These are phyloP conservation scores for Teinopalpus imperialis DNA, from an alignment of 2,888 invertebrate species.

Conservation along the genomic window DNA sequence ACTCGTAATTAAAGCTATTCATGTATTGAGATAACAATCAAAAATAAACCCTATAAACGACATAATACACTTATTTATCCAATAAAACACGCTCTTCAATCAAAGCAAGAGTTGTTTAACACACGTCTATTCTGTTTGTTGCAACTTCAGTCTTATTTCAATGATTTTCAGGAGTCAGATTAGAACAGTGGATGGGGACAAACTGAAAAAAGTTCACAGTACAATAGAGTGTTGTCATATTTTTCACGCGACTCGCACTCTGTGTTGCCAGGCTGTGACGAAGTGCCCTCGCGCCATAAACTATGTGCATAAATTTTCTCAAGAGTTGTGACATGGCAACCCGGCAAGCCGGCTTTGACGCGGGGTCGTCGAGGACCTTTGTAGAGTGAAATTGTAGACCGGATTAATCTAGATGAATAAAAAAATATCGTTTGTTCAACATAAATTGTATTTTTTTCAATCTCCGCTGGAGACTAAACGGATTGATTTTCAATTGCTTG, in stretches of 20 bases:
- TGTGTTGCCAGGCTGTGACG: conserved; percentile 48
- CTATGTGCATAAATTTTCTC: conserved; percentile 73
- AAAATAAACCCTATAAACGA: neutral
- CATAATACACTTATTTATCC: neutral
- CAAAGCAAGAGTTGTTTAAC: neutral
- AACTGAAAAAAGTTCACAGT: conserved; percentile 6
- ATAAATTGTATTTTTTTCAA: conserved; percentile 8
- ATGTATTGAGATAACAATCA: neutral
- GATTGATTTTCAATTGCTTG: too few relatives aligned
- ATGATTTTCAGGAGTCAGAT: conserved; percentile 2
- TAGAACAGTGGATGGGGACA: neutral
- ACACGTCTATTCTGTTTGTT: neutral
- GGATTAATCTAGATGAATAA: conserved; percentile 20
- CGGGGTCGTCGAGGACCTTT: conserved; percentile 40
- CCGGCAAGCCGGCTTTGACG: conserved; percentile 38
- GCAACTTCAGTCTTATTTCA: conserved; percentile 1
- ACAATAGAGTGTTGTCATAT: conserved; percentile 38
- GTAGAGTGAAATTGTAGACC: conserved; percentile 28
- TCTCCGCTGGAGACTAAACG: too few relatives aligned
- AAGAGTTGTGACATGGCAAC: conserved; percentile 56
- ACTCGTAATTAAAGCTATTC: neutral
- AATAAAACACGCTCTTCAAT: neutral
- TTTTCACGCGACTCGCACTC: conserved; percentile 37
- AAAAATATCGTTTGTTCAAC: conserved; percentile 16
- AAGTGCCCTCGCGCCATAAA: conserved; percentile 57